Evolutionary conservation across 2,888 invertebrate genomes (phyloP), one percentile per base, ranked within the genome.

Genomic region (Molanna angustata): DNA sequence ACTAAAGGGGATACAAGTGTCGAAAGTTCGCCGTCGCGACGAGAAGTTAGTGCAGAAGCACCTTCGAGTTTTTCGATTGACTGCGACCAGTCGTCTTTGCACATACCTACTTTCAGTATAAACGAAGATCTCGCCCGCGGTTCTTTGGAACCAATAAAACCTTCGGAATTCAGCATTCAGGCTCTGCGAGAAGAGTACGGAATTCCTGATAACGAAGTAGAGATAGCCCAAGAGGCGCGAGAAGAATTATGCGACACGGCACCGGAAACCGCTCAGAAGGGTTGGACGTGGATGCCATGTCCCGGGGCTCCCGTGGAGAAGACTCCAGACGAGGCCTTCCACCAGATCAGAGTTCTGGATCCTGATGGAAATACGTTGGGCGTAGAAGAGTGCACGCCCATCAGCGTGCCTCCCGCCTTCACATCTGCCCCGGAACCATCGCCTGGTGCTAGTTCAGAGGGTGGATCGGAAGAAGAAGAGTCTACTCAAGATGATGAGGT

Each of bases 1-100:
- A 52, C 48, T 3, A 52, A 52, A 37, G 46, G 51, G 4, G 43
- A 53, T 32, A 44, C 47, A 2, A 21, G 40, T 27, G 46, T 22
- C 9, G 58, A 49, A 20, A 39, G 35, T 27, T 49, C 54, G 4
- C 44, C 51, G 17, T 40, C 52, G 1, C 45, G 46, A 4, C 52
- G 52, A 31, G 55, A 53, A 22, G 47, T 48, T 2, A 59, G 59
- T 21, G 16, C 47, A 13, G 58, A 58, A 11, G 44, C 54, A 1
- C 56, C 56, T 6, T 59, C 59, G 16, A 54, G 56, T 18, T 59
- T 54, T 41, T 57, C 56, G 14, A 37, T 56, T 22, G 59, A 59
- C 37, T 59, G 42, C 41, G 59, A 59, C 18, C 56, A 51, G 35
- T 51, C 51, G 14, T 59, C 59, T 17, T 22, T 52, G 27, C 50